phyloP scores from a whole-genome alignment of 2,888 invertebrate species.

The Pycnomerus fuliginosus region DNA sequence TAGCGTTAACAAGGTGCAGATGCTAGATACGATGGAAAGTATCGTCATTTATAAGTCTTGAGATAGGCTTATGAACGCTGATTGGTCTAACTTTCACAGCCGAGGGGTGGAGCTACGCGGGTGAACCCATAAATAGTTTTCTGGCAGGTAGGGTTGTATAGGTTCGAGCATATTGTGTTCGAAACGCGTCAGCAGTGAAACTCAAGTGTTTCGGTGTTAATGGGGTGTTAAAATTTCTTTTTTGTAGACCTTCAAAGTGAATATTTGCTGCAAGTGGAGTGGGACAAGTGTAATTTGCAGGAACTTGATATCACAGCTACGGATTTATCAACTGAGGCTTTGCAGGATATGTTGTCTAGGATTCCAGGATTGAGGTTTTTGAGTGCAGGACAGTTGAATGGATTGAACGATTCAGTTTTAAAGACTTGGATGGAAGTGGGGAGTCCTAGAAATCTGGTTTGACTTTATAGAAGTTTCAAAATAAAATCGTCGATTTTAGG shows the following conservation, averaged over 20 bases:
- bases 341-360: constrained; percentile 87
- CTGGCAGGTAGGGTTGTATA: no score
- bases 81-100: no score
- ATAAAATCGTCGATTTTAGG: constrained; percentile 44
- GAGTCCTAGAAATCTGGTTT: constrained; percentile 61
- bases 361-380: constrained; percentile 85
- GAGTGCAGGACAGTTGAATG: constrained; percentile 95
- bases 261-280: constrained; percentile 93
- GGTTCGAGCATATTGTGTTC: no score
- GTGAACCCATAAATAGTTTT: no score
- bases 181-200: no score
- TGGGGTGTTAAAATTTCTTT: constrained; percentile 7
- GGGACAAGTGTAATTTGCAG: constrained; percentile 89
- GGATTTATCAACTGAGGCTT: constrained; percentile 89
- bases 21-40: no score
- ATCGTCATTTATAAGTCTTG: no score
- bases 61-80: no score
- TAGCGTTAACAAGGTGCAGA: no score
- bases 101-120: no score
- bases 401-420: constrained; percentile 92
- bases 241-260: constrained; percentile 82
- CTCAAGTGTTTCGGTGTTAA: no score
- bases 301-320: constrained; percentile 98
- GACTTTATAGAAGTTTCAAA: no score
- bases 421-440: constrained; percentile 91